Percentiles rank a stretch among this genome's conserved stretches.
Evolutionary conservation across 2,113 vertebrate genomes (phyloP).

Genomic region (Cnemophilus loriae): DNA sequence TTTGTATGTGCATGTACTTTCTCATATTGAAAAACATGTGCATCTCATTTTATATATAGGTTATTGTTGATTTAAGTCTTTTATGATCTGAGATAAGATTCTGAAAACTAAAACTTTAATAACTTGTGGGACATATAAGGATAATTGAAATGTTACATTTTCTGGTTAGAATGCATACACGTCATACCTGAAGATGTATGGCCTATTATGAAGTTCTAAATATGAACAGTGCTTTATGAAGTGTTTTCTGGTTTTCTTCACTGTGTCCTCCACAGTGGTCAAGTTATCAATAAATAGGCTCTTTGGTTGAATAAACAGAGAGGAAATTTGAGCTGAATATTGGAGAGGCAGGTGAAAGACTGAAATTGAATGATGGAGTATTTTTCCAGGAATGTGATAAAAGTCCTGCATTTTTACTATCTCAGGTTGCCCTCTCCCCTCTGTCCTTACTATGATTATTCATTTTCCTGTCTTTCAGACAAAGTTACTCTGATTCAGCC

Average conservation of each 20-base stretch:
- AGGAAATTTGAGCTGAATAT: not conserved
- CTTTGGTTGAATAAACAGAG: not conserved
- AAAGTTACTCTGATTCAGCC: not conserved
- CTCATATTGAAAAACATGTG: not conserved
- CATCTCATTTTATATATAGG: not conserved
- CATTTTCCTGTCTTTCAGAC: not conserved
- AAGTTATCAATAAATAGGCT: not conserved
- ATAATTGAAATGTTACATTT: not conserved
- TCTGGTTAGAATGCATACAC: not conserved
- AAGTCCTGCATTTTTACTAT: not conserved
- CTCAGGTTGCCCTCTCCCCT: not conserved
- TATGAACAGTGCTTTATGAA: not conserved
- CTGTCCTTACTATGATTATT: not conserved
- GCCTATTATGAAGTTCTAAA: not conserved
- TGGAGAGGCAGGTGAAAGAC: not conserved
- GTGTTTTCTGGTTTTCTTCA: slow-evolving; percentile 11
- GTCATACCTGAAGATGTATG: not conserved
- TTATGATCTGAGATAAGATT: slow-evolving; percentile 9
- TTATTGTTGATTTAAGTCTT: slow-evolving; percentile 1
- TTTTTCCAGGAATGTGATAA: not conserved
- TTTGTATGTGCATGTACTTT: not conserved
- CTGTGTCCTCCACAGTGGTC: not conserved
- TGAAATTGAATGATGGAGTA: not conserved
- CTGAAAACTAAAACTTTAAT: not conserved
- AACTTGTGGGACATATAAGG: not conserved